Percentiles rank a stretch among this genome's conserved stretches.
Conservation (phyloP, 1,140 invertebrate species). For the Littorina saxatilis region DNA sequence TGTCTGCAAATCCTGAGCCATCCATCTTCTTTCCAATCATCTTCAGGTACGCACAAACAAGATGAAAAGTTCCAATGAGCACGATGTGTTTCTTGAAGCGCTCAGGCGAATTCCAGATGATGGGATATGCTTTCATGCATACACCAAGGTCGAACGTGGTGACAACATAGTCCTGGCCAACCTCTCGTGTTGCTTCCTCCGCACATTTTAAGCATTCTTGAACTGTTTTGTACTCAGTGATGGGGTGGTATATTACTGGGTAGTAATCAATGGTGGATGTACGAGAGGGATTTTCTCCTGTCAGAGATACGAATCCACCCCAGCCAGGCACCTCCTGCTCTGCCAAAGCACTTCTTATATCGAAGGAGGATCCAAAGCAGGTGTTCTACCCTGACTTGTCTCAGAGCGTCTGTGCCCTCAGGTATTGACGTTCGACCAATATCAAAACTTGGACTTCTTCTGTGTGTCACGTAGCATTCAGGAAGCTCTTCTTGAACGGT, state of each 20-base stretch:
- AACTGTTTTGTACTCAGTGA: conserved; percentile 50
- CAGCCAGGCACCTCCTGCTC: conserved; percentile 39
- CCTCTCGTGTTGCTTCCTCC: conserved; percentile 41
- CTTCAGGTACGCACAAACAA: too few species aligned
- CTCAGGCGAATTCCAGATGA: conserved; percentile 48
- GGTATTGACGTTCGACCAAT: not conserved
- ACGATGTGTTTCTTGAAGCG: conserved; percentile 54
- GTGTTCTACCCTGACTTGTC: not conserved
- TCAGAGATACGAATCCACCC: conserved; percentile 42
- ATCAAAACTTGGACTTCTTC: conserved; percentile 14
- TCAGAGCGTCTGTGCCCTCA: conserved; percentile 18
- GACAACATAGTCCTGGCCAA: conserved; percentile 48
- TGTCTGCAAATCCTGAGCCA: conserved; percentile 44
- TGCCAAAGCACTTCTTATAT: not conserved
- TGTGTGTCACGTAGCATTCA: conserved; percentile 38
- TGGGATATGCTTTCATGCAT: conserved; percentile 54
- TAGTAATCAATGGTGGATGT: conserved; percentile 54
- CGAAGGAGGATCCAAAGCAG: conserved; percentile 41
- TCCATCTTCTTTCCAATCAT: conserved; percentile 55
- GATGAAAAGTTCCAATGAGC: conserved; percentile 48
- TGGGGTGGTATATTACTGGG: conserved; percentile 47
- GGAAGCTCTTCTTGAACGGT: conserved; percentile 20
- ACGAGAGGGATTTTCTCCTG: conserved; percentile 24
- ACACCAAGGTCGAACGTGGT: conserved; percentile 55
- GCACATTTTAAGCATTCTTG: conserved; percentile 47